Evolutionary conservation across 2,797 vertebrate species (phyloP), one percentile per base, ranked within the genome.

Genomic region (Setipinna tenuifilis): DNA sequence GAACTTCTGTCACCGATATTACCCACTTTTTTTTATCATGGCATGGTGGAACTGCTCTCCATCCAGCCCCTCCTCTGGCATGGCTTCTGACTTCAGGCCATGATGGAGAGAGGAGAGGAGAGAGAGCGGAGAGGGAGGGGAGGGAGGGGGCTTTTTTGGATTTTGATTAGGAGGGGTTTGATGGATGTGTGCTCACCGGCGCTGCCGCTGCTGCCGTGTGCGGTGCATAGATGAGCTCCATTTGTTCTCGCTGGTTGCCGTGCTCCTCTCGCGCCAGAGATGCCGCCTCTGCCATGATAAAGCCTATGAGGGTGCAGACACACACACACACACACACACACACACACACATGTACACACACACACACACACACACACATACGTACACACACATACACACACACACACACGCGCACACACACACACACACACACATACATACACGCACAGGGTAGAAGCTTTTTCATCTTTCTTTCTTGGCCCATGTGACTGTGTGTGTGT

Each of bases 41-140:
- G 14, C 46, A 48, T n/a, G n/a, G n/a, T n/a, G n/a, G 10, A 48
- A 10, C 46, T 25, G 31, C 25, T 71, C 68, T 19, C 31, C 14
- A 75, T 35, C 3, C 68, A 75, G 16, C 12, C 28, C 28, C 31
- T 75, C 16, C 68, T 35, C 28, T 28, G 62, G 62, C 23, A 14
- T 11, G 23, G 9, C 7, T 14, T 28, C n/a, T 6, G 28, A 17
- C 68, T 75, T 35, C 28, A 75, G 68, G 68, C 28, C 50, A 54
- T 87, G 84, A 86, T 88, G 86, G 85, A 88, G 91, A 94, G 25
- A 14, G 62, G 17, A 23, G 68, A 68, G 62, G 17, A 65, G 61
- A 65, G 61, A 65, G 17, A 28, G 68, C 3, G 62, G 14, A 87
- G 86, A 23, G 50, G 9, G 50, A 54, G 2, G 23, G 5, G 23